These are phyloP conservation scores for Anorthoa munda DNA, from an alignment of 2,888 invertebrate genomes.

Conservation along the genomic window DNA sequence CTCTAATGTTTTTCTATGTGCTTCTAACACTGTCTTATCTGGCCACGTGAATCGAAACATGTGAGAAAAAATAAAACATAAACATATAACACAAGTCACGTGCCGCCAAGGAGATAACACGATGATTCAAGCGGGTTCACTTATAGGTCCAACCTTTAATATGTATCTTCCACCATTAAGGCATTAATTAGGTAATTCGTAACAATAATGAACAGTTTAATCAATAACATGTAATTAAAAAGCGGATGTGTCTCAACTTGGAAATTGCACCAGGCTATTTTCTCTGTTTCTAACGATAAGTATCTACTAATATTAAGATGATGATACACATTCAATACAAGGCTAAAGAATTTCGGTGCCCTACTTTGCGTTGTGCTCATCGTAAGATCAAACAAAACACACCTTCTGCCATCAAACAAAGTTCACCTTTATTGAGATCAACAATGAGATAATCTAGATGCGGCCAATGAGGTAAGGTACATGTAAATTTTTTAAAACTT, in stretches of 20 bases:
- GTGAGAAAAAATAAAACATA: slow-evolving; percentile 1
- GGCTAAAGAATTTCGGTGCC: neutral
- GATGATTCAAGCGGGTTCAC: slow-evolving; percentile 32
- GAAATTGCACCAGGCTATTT: neutral
- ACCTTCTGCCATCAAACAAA: too few relatives aligned
- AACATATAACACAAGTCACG: neutral
- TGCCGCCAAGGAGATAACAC: slow-evolving; percentile 27
- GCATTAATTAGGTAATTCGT: slow-evolving; percentile 37
- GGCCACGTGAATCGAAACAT: slow-evolving; percentile 8
- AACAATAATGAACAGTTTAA: slow-evolving; percentile 1
- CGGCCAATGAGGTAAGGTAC: too few relatives aligned
- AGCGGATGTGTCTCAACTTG: slow-evolving; percentile 26
- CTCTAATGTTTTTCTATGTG: too few relatives aligned
- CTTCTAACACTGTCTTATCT: neutral
- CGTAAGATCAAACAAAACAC: too few relatives aligned
- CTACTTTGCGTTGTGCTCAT: neutral
- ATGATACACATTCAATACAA: neutral
- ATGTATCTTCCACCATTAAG: slow-evolving; percentile 14
- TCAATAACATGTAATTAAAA: neutral
- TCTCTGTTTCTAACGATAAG: neutral
- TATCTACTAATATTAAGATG: too few relatives aligned
- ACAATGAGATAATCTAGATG: neutral
- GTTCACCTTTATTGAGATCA: neutral
- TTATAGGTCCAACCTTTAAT: slow-evolving; percentile 24
- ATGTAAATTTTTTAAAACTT: neutral